Conservation (phyloP, 2,888 invertebrate species). For the Hofmannophila pseudospretella region DNA sequence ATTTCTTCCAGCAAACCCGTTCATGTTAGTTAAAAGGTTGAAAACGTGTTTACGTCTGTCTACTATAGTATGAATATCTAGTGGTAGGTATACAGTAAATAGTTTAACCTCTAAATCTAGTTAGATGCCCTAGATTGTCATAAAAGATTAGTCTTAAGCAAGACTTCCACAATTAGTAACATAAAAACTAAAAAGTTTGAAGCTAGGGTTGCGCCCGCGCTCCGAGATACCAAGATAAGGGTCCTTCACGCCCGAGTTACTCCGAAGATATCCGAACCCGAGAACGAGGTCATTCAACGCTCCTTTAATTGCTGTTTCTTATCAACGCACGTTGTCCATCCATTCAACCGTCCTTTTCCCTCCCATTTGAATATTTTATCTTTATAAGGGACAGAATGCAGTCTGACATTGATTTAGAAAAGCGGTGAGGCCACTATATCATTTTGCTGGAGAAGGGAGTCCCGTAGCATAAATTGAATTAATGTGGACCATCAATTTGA, state of each 20-base stretch:
- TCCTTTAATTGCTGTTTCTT: conserved; percentile 60
- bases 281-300: conserved; percentile 62
- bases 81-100: too few species aligned
- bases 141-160: too few species aligned
- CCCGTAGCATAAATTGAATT: conserved; percentile 54
- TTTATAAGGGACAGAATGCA: conserved; percentile 47
- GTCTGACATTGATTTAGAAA: conserved; percentile 56
- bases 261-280: conserved; percentile 42
- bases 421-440: conserved; percentile 38
- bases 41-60: too few species aligned
- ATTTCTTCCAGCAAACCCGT: too few species aligned
- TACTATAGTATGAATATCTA: too few species aligned
- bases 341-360: conserved; percentile 37
- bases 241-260: conserved; percentile 39
- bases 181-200: too few species aligned
- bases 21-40: too few species aligned
- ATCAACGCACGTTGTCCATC: conserved; percentile 33
- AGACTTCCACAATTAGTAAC: too few species aligned
- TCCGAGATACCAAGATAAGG: conserved; percentile 59
- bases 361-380: conserved; percentile 52
- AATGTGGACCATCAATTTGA: conserved; percentile 51
- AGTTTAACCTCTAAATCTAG: too few species aligned
- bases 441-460: conserved; percentile 34
- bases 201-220: conserved; percentile 55
- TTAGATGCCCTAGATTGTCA: too few species aligned